phyloP scores from a whole-genome alignment of 2,113 vertebrate genomes.

The Anoplopoma fimbria region DNA sequence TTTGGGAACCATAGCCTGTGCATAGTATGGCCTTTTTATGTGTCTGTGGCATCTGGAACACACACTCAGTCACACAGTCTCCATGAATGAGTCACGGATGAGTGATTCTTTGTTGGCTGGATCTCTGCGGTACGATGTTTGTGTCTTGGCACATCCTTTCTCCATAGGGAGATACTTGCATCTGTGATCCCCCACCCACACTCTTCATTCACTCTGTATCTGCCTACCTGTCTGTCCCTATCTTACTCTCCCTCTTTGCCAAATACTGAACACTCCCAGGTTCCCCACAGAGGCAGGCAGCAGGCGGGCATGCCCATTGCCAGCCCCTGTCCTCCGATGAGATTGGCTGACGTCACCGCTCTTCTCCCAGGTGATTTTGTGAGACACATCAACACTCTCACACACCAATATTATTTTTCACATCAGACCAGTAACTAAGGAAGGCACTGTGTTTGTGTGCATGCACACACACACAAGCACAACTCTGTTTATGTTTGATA shows the following conservation, averaged over 20 bases:
- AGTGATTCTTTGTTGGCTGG: slow-evolving; percentile 26
- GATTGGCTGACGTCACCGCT: slow-evolving; percentile 51
- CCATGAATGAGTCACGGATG: slow-evolving; percentile 52
- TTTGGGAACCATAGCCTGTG: slow-evolving; percentile 42
- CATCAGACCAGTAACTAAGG: slow-evolving; percentile 22
- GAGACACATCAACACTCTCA: slow-evolving; percentile 78
- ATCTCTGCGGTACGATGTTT: slow-evolving; percentile 37
- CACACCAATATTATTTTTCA: slow-evolving; percentile 30
- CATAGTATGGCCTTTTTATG: slow-evolving; percentile 42
- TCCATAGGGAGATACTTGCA: slow-evolving; percentile 37
- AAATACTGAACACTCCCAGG: slow-evolving; percentile 16
- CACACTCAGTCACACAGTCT: slow-evolving; percentile 53
- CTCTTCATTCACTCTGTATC: slow-evolving; percentile 29
- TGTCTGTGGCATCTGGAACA: slow-evolving; percentile 63
- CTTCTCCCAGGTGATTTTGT: slow-evolving; percentile 88
- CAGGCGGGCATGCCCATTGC: slow-evolving; percentile 57
- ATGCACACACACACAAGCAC: background rate
- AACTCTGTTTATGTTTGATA: slow-evolving; percentile 40
- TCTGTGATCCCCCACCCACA: slow-evolving; percentile 38
- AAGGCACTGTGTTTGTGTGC: slow-evolving; percentile 15
- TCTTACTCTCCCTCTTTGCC: slow-evolving; percentile 24
- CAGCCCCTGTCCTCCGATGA: slow-evolving; percentile 46
- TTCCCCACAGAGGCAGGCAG: slow-evolving; percentile 56
- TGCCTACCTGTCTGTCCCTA: slow-evolving; percentile 9
- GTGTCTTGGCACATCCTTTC: slow-evolving; percentile 33